Conservation (phyloP, 2,113 vertebrate genomes). For the Lanius ludovicianus region DNA sequence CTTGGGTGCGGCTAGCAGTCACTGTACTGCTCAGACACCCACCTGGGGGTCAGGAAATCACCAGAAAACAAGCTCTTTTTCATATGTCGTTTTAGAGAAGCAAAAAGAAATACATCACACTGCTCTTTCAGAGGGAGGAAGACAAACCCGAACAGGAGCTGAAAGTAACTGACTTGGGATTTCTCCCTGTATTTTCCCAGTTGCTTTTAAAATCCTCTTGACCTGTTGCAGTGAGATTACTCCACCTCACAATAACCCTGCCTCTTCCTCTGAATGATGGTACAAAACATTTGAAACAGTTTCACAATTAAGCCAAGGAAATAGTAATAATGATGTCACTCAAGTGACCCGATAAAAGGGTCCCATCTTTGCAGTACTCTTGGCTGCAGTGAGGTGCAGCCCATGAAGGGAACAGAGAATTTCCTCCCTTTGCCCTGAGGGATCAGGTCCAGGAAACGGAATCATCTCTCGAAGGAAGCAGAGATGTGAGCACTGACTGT, state of each 20-base stretch:
- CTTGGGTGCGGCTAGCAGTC: constrained; percentile 74
- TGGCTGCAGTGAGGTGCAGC: not conserved
- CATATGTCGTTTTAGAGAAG: not conserved
- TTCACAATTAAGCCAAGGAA: not conserved
- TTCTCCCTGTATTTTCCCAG: not conserved
- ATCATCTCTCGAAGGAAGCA: accelerated
- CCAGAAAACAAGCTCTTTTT: not conserved
- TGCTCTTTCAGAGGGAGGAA: not conserved
- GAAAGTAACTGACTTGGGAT: not conserved
- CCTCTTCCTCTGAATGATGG: not conserved
- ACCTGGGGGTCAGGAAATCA: not conserved
- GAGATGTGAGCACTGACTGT: not conserved
- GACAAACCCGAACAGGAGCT: not conserved
- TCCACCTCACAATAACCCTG: not conserved
- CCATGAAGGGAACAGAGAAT: not conserved
- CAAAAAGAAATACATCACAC: not conserved
- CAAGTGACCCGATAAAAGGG: not conserved
- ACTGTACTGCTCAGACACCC: constrained; percentile 18
- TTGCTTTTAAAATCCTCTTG: not conserved
- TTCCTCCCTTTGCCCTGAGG: not conserved
- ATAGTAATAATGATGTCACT: not conserved
- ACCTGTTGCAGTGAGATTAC: not conserved
- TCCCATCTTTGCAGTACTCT: not conserved
- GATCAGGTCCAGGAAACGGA: not conserved
- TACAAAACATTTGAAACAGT: not conserved